Percentiles rank a stretch among this genome's conserved stretches.
Conservation (phyloP, 2,797 vertebrate genomes). For the Coracias cyanogaster region DNA sequence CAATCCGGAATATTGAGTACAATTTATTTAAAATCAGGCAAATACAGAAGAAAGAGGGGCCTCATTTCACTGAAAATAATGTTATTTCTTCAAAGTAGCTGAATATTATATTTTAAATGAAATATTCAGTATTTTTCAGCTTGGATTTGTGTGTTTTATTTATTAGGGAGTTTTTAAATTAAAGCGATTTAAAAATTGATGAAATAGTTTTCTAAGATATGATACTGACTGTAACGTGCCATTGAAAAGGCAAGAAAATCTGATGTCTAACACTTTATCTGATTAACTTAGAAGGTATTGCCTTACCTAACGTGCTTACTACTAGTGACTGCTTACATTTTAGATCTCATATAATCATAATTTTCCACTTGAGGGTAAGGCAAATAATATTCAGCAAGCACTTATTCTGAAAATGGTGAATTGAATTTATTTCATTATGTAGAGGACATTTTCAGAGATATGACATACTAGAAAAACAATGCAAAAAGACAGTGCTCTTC, state of each 20-base stretch:
- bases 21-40: not conserved
- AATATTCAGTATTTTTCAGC: not conserved
- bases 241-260: not conserved
- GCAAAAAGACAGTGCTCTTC: not conserved
- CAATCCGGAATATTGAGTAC: not conserved
- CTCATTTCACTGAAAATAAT: conserved; percentile 4
- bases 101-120: not conserved
- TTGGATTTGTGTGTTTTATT: not conserved
- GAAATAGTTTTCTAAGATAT: conserved; percentile 6
- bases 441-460: conserved; percentile 29
- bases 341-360: not conserved
- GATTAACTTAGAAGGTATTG: not conserved
- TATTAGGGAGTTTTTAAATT: not conserved
- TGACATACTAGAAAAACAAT: conserved; percentile 49
- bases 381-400: conserved; percentile 51
- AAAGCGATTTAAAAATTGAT: not conserved
- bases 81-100: conserved; percentile 18
- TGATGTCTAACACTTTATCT: not conserved
- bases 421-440: conserved; percentile 39
- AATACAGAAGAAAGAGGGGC: not conserved
- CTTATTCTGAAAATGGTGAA: conserved; percentile 48
- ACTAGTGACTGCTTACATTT: not conserved
- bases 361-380: conserved; percentile 19
- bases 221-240: not conserved
- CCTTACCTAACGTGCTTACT: not conserved